Conservation (phyloP, 1,140 invertebrate species). For the Antheraea mylitta region DNA sequence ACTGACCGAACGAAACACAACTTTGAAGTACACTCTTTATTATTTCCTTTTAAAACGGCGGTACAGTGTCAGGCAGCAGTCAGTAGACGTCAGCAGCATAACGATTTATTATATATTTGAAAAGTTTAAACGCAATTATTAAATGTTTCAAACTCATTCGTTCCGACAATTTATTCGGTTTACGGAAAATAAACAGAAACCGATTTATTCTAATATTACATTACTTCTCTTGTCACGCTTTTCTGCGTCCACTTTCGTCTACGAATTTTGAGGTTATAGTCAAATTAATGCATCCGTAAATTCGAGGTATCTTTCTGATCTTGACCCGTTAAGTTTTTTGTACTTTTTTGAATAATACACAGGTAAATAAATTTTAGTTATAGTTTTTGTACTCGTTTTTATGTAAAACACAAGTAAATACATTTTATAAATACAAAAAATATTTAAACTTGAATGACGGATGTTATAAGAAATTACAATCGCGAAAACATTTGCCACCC, state of each 20-base stretch:
- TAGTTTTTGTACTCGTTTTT: too few species aligned
- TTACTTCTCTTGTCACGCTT: conserved; percentile 23
- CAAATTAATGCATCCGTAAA: background rate
- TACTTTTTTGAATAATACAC: too few species aligned
- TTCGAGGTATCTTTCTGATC: conserved; percentile 1
- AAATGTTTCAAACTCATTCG: too few species aligned
- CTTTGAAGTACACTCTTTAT: too few species aligned
- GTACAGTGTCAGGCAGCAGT: too few species aligned
- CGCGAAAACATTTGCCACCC: background rate
- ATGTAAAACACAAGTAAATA: too few species aligned
- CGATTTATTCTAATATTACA: conserved; percentile 2
- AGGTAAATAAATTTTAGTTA: too few species aligned
- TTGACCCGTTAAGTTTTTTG: background rate
- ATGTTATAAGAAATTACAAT: background rate
- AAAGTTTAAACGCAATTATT: too few species aligned
- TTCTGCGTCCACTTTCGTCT: conserved; percentile 23
- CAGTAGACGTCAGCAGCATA: too few species aligned
- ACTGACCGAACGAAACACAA: too few species aligned
- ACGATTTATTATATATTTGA: too few species aligned
- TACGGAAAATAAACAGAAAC: conserved; percentile 6
- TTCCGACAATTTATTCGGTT: conserved; percentile 2
- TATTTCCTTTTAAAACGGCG: too few species aligned
- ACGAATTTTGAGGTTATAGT: conserved; percentile 19
- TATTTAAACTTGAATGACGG: background rate
- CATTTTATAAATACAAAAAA: background rate